These are phyloP conservation scores for Chelidonichthys spinosus DNA, from an alignment of 2,797 vertebrate species.

Conservation along the genomic window DNA sequence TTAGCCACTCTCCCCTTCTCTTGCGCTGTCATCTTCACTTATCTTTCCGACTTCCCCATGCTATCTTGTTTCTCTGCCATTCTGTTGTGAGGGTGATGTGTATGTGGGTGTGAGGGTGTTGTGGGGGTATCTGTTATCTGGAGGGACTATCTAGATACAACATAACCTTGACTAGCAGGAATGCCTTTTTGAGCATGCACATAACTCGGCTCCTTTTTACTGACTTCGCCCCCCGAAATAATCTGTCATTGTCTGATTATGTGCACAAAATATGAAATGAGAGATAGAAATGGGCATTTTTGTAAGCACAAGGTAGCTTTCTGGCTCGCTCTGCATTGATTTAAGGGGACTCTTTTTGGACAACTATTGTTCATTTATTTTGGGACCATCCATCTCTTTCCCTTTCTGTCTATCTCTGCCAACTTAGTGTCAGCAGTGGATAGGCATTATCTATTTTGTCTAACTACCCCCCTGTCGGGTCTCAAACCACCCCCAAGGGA, in stretches of 20 bases:
- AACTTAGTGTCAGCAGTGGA: constrained; percentile 69
- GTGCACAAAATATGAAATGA: constrained; percentile 8
- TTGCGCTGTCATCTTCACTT: constrained; percentile 65
- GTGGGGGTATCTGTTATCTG: constrained; percentile 59
- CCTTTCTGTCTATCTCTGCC: constrained; percentile 63
- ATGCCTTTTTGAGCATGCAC: constrained; percentile 34
- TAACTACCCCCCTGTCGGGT: constrained; percentile 78
- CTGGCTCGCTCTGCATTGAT: constrained; percentile 41
- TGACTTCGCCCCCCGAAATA: not conserved
- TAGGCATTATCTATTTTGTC: constrained; percentile 80
- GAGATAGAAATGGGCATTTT: not conserved
- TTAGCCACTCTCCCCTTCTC: constrained; percentile 40
- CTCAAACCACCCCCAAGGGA: constrained; percentile 74
- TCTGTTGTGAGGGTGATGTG: constrained; percentile 55
- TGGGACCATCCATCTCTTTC: constrained; percentile 67
- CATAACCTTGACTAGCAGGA: constrained; percentile 54
- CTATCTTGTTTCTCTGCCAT: constrained; percentile 68
- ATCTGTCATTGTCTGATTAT: constrained; percentile 7
- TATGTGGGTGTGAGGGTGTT: constrained; percentile 54
- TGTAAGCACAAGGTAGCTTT: constrained; percentile 23
- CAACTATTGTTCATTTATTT: constrained; percentile 71
- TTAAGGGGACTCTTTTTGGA: constrained; percentile 61
- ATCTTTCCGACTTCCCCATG: constrained; percentile 63
- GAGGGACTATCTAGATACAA: constrained; percentile 62
- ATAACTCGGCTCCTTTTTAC: constrained; percentile 25